Base-by-base conservation (phyloP, 2,113 vertebrate species). In the Corythornis cristatus region DNA sequence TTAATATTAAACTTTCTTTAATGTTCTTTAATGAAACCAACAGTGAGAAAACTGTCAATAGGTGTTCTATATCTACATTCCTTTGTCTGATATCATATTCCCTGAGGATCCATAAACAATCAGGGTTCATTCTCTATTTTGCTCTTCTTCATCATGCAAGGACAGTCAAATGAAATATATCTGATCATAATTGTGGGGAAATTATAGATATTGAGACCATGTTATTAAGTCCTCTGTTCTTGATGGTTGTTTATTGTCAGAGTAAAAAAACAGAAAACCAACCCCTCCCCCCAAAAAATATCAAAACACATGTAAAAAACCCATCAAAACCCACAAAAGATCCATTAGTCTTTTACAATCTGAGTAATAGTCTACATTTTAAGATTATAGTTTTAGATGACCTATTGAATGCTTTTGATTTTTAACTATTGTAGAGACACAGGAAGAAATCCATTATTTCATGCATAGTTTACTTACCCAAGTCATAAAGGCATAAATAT, bases 391-490 rank as follows among this genome's bases (percentile, higher is more conserved):
- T 8, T 89, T 92, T 85, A 86, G 23, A 87, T 91, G 68, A 88
- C 15, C 13, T 66, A 18, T 60, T 84, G 73, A 89, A 74, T 61
- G 28, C 6, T 86, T 91, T 77, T 88, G 31, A 10, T 74, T 92
- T 95, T 88, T 81, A 85, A 35, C n/a, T 75, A 81, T 6, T 7
- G 8, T 23, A 57, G 37, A 73, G 26, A 60, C 23, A 65, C 15
- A 50, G 73, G 72, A 94, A 90, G 23, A 93, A 85, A 65, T 76
- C 17, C 28, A 83, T 43, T 92, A 28, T 77, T 97, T 94, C 80
- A 88, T 65, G 42, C 48, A 60, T 54, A 83, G 45, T 90, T 95
- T 97, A 90, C 61, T 92, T 93, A 93, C 46, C 37, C 37, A 61
- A 3, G 0, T 42, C 73, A 67, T 90, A 95, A 93, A 94, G 61